Evolutionary conservation across 2,113 vertebrate genomes (phyloP), one percentile per base, ranked within the genome.

Genomic region (Condylura cristata): DNA sequence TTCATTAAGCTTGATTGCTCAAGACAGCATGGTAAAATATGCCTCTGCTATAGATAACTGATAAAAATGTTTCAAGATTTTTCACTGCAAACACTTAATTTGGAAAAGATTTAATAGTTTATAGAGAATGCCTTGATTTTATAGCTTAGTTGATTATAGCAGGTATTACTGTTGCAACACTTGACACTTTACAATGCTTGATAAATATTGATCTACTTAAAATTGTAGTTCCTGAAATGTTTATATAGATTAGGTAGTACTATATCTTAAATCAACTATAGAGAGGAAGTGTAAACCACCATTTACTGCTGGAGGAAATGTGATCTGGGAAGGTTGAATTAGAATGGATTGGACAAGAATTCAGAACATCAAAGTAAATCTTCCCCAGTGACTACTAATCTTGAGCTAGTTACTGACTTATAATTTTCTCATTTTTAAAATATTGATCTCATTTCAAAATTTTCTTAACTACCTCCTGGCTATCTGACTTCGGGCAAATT

Each of bases 221-320:
- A 61, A 81, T 88, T 58, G 18, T 79, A 87, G 70, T 92, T 89
- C n/a, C 83, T 58, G 41, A 94, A 93, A 58, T 93, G n/a, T 93
- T 94, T 93, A 58, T 12, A 70, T 70, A 51, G 51, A 34, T 93
- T 91, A 91, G 37, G 41, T 26, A 72, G 24, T 66, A 11, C 22
- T 72, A 5, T 56, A 81, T 72, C 56, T 60, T 89, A 89, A 93
- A 63, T 95, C 41, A 83, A 56, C 12, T 44, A 3, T 58, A 39
- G 28, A 89, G 26, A 88, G 16, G 90, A 88, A 95, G n/a, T 53
- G 17, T 37, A 90, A 63, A 20, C 13, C 34, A 22, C 1, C 17
- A 24, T 86, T 86, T 83, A 2, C 79, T 78, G 39, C 16, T 85
- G 7, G 16, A 65, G 22, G 18, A 91, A 91, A 89, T 13, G 20